phyloP scores from a whole-genome alignment of 2,888 invertebrate species.

The Tetranychus truncatus region DNA sequence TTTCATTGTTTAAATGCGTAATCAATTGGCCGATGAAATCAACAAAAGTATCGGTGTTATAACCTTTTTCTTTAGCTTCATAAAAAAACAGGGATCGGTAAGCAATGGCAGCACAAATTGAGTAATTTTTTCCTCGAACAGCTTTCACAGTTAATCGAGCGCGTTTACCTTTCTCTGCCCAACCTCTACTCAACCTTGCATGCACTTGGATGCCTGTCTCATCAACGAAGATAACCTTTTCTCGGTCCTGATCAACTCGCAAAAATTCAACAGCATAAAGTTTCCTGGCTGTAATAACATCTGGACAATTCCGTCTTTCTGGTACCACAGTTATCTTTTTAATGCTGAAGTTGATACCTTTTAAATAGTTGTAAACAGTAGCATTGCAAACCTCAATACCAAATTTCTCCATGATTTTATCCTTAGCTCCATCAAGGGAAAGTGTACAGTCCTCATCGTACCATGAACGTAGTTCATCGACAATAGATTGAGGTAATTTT shows the following conservation, averaged over 20 bases:
- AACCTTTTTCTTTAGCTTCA: background rate
- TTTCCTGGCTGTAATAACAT: too few relatives aligned
- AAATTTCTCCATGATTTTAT: too few relatives aligned
- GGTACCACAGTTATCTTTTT: too few relatives aligned
- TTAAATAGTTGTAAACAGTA: too few relatives aligned
- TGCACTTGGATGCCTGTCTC: background rate
- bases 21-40: background rate
- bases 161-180: background rate
- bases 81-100: background rate
- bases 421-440: too few relatives aligned
- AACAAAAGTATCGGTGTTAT: background rate
- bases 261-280: background rate
- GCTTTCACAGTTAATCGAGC: background rate
- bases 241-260: background rate
- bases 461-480: too few relatives aligned
- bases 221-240: background rate
- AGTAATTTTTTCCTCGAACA: background rate
- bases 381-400: too few relatives aligned
- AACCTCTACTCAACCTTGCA: background rate
- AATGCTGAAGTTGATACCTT: too few relatives aligned
- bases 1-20: background rate
- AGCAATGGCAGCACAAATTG: background rate
- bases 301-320: too few relatives aligned
- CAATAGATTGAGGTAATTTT: too few relatives aligned
- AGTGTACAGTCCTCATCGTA: too few relatives aligned